phyloP scores from a whole-genome alignment of 1,140 invertebrate genomes.

The Heliconius nattereri region DNA sequence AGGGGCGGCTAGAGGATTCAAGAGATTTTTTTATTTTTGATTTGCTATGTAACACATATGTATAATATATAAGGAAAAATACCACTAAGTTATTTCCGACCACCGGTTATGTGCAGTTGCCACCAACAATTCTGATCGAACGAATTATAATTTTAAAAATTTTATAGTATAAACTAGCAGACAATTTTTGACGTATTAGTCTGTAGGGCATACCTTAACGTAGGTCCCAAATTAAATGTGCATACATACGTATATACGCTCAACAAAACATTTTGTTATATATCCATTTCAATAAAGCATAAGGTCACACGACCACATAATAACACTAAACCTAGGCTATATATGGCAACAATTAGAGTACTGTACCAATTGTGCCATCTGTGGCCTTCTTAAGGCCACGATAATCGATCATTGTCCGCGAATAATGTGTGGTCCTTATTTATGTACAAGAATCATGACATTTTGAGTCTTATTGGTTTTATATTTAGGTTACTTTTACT shows the following conservation, averaged over 20 bases:
- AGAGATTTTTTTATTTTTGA: too few relatives aligned
- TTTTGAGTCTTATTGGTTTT: neutral
- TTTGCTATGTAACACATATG: too few relatives aligned
- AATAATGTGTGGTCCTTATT: neutral
- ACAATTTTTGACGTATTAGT: too few relatives aligned
- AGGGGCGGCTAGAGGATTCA: too few relatives aligned
- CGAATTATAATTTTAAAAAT: too few relatives aligned
- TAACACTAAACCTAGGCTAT: neutral
- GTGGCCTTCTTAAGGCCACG: slow-evolving; percentile 24
- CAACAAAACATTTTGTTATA: neutral
- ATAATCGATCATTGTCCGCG: slow-evolving; percentile 31
- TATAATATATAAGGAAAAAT: too few relatives aligned
- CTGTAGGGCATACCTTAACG: too few relatives aligned
- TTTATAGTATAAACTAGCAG: too few relatives aligned
- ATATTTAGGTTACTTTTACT: slow-evolving; percentile 1
- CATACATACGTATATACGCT: neutral
- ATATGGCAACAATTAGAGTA: slow-evolving; percentile 25
- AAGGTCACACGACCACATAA: slow-evolving; percentile 1
- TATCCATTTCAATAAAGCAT: slow-evolving; percentile 17
- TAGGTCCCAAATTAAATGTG: too few relatives aligned
- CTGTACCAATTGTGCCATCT: slow-evolving; percentile 31
- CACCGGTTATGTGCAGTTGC: too few relatives aligned
- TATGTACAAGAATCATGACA: neutral
- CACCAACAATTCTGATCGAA: too few relatives aligned
- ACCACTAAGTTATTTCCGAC: too few relatives aligned